A percentile compares a stretch with the other conserved stretches of the same genome.
phyloP scores from a whole-genome alignment of 2,888 invertebrate genomes.

The Apeira syringaria region DNA sequence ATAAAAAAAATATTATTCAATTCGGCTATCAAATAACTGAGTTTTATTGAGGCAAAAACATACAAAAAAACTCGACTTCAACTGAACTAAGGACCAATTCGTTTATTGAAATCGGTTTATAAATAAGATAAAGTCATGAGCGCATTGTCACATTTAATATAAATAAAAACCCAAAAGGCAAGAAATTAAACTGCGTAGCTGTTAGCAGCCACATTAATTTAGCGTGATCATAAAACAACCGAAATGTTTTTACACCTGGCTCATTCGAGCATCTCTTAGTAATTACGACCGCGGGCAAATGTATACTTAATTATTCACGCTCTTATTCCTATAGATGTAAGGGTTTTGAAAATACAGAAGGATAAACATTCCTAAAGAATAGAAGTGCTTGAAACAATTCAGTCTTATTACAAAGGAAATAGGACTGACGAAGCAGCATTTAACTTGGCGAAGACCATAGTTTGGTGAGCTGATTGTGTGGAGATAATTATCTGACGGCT shows the following conservation, averaged over 20 bases:
- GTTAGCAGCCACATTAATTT: slow-evolving; percentile 23
- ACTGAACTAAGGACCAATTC: too few relatives aligned
- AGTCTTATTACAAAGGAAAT: slow-evolving; percentile 26
- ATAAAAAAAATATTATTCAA: too few relatives aligned
- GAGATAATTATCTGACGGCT: slow-evolving; percentile 13
- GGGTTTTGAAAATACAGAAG: slow-evolving; percentile 12
- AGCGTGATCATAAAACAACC: slow-evolving; percentile 37
- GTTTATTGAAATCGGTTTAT: too few relatives aligned
- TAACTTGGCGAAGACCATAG: slow-evolving; percentile 4
- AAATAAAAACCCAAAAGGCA: slow-evolving; percentile 12
- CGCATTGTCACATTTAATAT: too few relatives aligned
- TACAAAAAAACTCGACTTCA: too few relatives aligned
- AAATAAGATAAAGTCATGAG: too few relatives aligned
- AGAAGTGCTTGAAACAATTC: slow-evolving; percentile 33
- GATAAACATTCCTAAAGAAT: slow-evolving; percentile 6
- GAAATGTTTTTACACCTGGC: slow-evolving; percentile 43
- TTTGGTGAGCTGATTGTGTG: slow-evolving; percentile 2
- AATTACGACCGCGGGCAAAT: slow-evolving; percentile 37
- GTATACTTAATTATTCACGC: slow-evolving; percentile 38
- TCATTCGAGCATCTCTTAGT: slow-evolving; percentile 38
- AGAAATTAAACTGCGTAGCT: slow-evolving; percentile 22
- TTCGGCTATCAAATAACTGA: too few relatives aligned
- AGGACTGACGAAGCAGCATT: slow-evolving; percentile 11
- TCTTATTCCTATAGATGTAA: slow-evolving; percentile 26
- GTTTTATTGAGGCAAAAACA: too few relatives aligned